These are phyloP conservation scores for Alca torda DNA, from an alignment of 2,797 vertebrate genomes.

Conservation along the genomic window DNA sequence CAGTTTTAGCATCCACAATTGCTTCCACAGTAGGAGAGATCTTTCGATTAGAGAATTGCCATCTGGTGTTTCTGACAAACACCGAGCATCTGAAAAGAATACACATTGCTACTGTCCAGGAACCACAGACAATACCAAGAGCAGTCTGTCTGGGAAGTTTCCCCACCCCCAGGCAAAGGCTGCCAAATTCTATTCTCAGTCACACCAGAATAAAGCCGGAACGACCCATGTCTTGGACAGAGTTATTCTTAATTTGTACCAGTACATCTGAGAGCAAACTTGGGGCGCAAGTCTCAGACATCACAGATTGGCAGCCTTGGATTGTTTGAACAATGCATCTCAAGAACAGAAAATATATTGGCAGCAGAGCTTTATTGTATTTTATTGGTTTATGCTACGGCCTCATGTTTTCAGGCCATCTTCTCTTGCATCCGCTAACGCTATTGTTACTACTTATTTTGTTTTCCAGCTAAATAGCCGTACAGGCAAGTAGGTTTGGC, in stretches of 20 bases:
- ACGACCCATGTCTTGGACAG: background rate
- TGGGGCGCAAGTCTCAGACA: background rate
- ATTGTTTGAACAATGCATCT: background rate
- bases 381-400: background rate
- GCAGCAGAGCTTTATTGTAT: background rate
- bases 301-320: background rate
- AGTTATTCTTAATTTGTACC: background rate
- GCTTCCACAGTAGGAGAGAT: background rate
- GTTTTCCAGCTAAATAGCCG: background rate
- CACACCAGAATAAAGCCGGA: background rate
- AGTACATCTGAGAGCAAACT: background rate
- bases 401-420: background rate
- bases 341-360: background rate
- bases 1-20: background rate
- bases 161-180: background rate
- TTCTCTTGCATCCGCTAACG: background rate
- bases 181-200: slow-evolving; percentile 50
- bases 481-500: background rate
- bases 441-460: background rate
- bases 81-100: slow-evolving; percentile 22
- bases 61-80: background rate
- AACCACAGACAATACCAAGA: slow-evolving; percentile 41
- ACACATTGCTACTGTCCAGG: slow-evolving; percentile 52
- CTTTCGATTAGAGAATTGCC: slow-evolving; percentile 16
- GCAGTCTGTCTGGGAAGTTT: slow-evolving; percentile 30